phyloP scores from a whole-genome alignment of 2,797 vertebrate species.

The Tympanoctomys barrerae region DNA sequence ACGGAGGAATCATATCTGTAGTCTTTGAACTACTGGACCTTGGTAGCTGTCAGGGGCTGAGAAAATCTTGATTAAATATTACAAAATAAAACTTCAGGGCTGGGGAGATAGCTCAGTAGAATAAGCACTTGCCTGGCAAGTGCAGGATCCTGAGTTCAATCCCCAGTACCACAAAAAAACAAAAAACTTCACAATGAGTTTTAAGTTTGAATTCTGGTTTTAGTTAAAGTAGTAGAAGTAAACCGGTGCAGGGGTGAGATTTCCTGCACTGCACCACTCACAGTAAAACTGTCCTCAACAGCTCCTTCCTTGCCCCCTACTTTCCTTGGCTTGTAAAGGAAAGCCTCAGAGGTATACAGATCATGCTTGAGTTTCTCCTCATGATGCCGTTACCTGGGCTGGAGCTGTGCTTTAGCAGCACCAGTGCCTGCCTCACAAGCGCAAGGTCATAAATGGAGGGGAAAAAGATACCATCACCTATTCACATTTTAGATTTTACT shows the following conservation, averaged over 20 bases:
- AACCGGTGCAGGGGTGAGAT: not conserved
- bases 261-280: not conserved
- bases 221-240: not conserved
- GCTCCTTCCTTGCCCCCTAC: not conserved
- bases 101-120: too few species aligned
- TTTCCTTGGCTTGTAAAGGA: not conserved
- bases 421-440: too few species aligned
- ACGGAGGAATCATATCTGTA: not conserved
- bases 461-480: not conserved
- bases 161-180: too few species aligned
- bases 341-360: not conserved
- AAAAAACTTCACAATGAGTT: not conserved
- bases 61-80: conserved; percentile 36
- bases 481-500: conserved; percentile 35
- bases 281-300: not conserved
- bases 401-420: too few species aligned
- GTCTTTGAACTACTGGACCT: conserved; percentile 6
- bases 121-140: too few species aligned
- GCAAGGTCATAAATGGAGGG: too few species aligned
- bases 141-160: too few species aligned
- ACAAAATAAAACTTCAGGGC: not conserved
- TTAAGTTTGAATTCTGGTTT: conserved; percentile 38
- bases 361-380: conserved; percentile 21
- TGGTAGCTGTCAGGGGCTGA: not conserved
- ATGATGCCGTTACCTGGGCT: too few species aligned